Conservation (phyloP, 2,888 invertebrate genomes). For the Steromphala cineraria region DNA sequence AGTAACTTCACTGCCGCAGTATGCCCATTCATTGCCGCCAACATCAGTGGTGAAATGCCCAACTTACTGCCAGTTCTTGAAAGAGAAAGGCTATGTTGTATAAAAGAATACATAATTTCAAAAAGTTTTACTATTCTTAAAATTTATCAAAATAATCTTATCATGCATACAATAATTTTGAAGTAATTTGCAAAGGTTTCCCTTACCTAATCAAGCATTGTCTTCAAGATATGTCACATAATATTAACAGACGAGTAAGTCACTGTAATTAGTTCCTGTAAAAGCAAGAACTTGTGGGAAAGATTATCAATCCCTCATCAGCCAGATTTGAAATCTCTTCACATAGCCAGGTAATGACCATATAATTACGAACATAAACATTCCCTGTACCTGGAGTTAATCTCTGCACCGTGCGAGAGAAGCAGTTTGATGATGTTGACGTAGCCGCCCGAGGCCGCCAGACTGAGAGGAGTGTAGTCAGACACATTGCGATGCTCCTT, state of each 20-base stretch:
- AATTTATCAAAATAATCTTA: too few species aligned
- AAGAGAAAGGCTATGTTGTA: not conserved
- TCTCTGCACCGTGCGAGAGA: constrained; percentile 95
- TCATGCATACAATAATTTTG: too few species aligned
- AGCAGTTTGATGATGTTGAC: constrained; percentile 97
- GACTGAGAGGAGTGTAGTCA: constrained; percentile 98
- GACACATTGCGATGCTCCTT: constrained; percentile 97
- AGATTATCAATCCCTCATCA: too few species aligned
- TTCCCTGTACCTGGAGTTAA: constrained; percentile 84
- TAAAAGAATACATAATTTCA: too few species aligned
- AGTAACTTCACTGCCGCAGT: constrained; percentile 94
- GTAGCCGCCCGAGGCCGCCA: constrained; percentile 98
- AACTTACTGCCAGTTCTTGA: constrained; percentile 87
- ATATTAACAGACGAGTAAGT: too few species aligned
- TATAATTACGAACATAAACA: too few species aligned
- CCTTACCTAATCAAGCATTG: too few species aligned
- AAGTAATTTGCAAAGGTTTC: too few species aligned
- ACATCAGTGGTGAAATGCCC: constrained; percentile 98
- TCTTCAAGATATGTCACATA: too few species aligned
- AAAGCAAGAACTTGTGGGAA: too few species aligned
- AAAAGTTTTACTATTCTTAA: not conserved
- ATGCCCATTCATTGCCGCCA: constrained; percentile 99
- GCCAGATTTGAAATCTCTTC: too few species aligned
- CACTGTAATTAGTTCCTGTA: too few species aligned
- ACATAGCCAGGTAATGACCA: not conserved